A percentile compares a stretch with the other conserved stretches of the same genome.
phyloP scores from a whole-genome alignment of 2,888 invertebrate species.

The Drosophila percnosoma region DNA sequence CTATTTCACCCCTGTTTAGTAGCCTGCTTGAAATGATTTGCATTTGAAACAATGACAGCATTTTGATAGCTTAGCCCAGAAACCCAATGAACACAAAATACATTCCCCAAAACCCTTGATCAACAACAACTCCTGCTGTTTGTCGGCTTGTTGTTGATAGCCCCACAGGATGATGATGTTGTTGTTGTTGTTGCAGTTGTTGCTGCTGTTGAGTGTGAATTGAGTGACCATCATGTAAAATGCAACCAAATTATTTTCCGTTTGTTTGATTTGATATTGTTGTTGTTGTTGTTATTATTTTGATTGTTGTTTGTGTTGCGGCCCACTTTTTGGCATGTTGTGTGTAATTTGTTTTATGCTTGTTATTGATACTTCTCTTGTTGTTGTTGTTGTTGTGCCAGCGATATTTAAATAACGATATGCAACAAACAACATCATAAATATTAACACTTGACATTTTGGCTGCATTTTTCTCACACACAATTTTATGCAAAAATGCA shows the following conservation, averaged over 20 bases:
- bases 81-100: conserved; percentile 12
- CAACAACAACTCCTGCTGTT: conserved; percentile 10
- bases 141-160: conserved; percentile 30
- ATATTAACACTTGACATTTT: conserved; percentile 54
- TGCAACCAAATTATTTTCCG: conserved; percentile 63
- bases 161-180: conserved; percentile 1
- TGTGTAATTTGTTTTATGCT: conserved; percentile 24
- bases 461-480: conserved; percentile 44
- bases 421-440: conserved; percentile 36
- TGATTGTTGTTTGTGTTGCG: conserved; percentile 36
- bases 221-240: conserved; percentile 58
- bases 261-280: conserved; percentile 50
- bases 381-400: conserved; percentile 47
- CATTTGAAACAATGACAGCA: conserved; percentile 71
- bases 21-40: conserved; percentile 67
- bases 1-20: conserved; percentile 47
- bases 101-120: conserved; percentile 4
- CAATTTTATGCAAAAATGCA: conserved; percentile 28
- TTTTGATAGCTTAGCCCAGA: conserved; percentile 50
- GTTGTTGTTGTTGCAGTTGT: background rate
- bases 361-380: conserved; percentile 41
- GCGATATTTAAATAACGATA: conserved; percentile 45
- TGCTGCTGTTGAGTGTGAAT: conserved; percentile 24
- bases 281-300: conserved; percentile 34
- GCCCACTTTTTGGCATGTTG: conserved; percentile 1